Percentiles rank a stretch among this genome's conserved stretches.
phyloP scores from a whole-genome alignment of 2,113 vertebrate genomes.

The Tonatia bakeri region DNA sequence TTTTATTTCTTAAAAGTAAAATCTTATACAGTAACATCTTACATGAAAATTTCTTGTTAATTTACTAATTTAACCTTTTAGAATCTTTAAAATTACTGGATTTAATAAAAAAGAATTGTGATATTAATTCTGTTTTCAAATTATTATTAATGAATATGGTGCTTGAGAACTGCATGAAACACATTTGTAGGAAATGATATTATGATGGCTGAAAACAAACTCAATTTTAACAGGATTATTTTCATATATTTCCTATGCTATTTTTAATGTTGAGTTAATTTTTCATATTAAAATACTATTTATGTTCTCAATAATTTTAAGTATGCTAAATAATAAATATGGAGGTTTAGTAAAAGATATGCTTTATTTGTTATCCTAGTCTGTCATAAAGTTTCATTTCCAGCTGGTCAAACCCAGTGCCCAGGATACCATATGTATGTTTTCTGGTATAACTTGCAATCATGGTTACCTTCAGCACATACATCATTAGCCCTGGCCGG shows the following conservation, averaged over 20 bases:
- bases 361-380: background rate
- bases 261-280: background rate
- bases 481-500: background rate
- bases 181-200: background rate
- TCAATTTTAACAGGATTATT: background rate
- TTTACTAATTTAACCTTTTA: background rate
- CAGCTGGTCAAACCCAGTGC: rapidly evolving
- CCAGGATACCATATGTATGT: background rate
- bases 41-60: background rate
- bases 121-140: background rate
- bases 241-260: background rate
- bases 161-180: background rate
- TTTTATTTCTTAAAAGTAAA: background rate
- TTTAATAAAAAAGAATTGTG: background rate
- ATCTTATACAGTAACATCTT: background rate
- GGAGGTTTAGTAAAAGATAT: background rate
- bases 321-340: background rate
- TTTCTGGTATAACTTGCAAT: background rate
- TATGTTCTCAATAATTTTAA: background rate
- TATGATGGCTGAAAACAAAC: background rate
- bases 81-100: background rate
- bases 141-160: background rate
- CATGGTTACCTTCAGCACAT: background rate
- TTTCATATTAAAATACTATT: background rate
- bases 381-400: background rate